These are phyloP conservation scores for Dysmachus trigonus DNA, from an alignment of 2,888 invertebrate species.

Conservation along the genomic window DNA sequence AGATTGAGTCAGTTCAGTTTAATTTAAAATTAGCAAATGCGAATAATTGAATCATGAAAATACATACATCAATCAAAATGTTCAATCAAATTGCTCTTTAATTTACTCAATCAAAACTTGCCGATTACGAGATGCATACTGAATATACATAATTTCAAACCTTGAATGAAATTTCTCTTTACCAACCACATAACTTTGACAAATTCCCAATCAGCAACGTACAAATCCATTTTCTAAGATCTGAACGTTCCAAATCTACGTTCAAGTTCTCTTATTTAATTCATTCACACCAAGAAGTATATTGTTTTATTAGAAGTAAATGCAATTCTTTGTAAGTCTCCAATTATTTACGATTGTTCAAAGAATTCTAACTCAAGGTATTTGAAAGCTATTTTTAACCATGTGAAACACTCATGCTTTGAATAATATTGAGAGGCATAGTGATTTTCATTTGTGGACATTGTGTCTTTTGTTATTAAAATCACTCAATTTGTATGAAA, in stretches of 20 bases:
- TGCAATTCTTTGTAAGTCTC: not conserved
- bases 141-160: not conserved
- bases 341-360: not conserved
- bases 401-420: not conserved
- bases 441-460: not conserved
- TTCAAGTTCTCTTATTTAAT: not conserved
- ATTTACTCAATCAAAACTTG: not conserved
- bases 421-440: not conserved
- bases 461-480: not conserved
- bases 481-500: not conserved
- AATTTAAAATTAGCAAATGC: too few species aligned
- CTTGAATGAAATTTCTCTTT: not conserved
- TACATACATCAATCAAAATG: not conserved
- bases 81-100: not conserved
- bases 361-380: not conserved
- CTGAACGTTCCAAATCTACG: not conserved
- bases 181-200: not conserved
- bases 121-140: not conserved
- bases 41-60: too few species aligned
- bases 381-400: not conserved
- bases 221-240: not conserved
- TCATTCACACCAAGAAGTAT: not conserved
- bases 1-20: too few species aligned
- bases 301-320: not conserved
- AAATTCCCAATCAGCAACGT: not conserved